Evolutionary conservation across 2,113 vertebrate species (phyloP).

Genomic region (Erythrocercus mccallii): DNA sequence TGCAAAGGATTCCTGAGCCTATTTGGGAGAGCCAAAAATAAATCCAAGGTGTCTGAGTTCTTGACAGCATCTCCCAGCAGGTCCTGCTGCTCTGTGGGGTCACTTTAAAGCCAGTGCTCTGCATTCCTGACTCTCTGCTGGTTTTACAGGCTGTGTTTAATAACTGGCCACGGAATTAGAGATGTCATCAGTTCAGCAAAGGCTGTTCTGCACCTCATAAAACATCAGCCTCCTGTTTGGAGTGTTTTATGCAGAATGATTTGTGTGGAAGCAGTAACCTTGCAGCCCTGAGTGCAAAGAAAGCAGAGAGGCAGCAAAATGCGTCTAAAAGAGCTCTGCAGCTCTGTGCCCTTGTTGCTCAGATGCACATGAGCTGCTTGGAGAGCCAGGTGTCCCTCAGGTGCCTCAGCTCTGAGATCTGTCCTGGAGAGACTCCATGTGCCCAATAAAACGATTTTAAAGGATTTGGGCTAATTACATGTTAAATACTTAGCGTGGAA

Average conservation of each 20-base stretch:
- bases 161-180: background rate
- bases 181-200: background rate
- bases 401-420: background rate
- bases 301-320: background rate
- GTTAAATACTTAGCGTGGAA: background rate
- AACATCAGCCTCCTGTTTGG: background rate
- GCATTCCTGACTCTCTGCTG: background rate
- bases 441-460: background rate
- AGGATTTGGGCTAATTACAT: background rate
- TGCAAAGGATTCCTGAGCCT: background rate
- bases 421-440: background rate
- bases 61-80: background rate
- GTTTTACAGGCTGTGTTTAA: background rate
- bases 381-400: background rate
- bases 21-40: slow-evolving; percentile 36
- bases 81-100: background rate
- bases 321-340: background rate
- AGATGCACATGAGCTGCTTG: background rate
- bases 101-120: background rate
- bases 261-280: background rate
- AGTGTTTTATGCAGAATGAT: background rate
- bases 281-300: background rate
- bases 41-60: background rate
- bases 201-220: background rate
- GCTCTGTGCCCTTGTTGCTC: background rate